Conservation (phyloP, 2,113 vertebrate genomes). For the Balaeniceps rex region DNA sequence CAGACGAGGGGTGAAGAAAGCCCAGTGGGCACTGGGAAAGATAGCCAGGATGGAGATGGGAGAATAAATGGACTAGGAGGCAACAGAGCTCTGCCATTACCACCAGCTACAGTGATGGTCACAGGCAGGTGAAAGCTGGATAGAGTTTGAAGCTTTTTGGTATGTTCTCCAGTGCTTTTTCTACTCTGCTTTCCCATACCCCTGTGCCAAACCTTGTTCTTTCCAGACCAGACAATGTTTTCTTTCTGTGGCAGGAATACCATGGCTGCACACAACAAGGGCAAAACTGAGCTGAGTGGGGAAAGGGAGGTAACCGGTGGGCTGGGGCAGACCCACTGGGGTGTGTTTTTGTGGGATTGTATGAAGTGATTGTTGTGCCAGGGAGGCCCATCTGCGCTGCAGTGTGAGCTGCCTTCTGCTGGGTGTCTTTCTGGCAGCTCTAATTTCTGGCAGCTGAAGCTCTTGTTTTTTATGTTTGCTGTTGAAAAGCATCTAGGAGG, state of each 20-base stretch:
- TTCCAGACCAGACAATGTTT: neutral
- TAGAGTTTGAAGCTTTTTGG: neutral
- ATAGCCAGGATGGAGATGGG: neutral
- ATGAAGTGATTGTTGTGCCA: neutral
- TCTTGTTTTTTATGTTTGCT: neutral
- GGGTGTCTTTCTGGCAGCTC: neutral
- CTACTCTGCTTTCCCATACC: neutral
- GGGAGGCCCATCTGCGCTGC: neutral
- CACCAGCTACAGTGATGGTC: neutral
- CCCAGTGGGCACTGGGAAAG: neutral
- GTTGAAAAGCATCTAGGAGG: neutral
- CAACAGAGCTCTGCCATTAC: neutral
- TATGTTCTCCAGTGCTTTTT: neutral
- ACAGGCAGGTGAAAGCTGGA: neutral
- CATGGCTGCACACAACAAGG: neutral
- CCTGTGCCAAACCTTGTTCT: neutral
- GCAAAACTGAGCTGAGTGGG: neutral
- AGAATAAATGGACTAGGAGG: neutral
- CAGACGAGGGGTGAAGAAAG: neutral
- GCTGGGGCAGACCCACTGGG: neutral
- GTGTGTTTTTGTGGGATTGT: neutral
- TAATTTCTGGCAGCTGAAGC: neutral
- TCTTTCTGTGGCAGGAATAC: neutral
- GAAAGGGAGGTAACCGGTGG: neutral
- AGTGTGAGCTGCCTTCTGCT: neutral